Base-by-base conservation (phyloP, 2,888 invertebrate species). In the Punctoribates punctum region DNA sequence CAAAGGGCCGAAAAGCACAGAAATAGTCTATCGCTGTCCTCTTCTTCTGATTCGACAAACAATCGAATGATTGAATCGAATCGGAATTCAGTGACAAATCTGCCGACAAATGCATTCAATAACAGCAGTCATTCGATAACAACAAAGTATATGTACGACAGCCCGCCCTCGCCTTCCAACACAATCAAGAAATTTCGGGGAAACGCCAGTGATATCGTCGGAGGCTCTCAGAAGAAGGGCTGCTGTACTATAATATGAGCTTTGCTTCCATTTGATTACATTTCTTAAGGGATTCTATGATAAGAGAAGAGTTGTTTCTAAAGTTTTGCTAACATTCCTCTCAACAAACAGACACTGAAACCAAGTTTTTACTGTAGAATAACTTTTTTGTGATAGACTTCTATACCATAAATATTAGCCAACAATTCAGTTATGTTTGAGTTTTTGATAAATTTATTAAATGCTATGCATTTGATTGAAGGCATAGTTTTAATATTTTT, bases 1-100 rank as follows among this genome's bases (percentile, higher is more conserved):
- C 94, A 95, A 83, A 88, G 96, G 17, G 80, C 82, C 17, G 83
- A 82, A 34, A 73, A 80, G 72, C 78, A 79, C 57, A 75, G 80
- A 25, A 79, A 77, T 48, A 79, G 79, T 73, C 65, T 79, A 23
- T 77, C 76, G 9, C 73, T 29, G 42, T 48, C 62, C 9, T 60
- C 75, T 13, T 46, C 73, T 1, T 23, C 34, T 13, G 75, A 75
- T 25, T 73, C 75, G 20, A 29, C 65, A n/a, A 27, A 15, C 6
- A 67, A 75, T 38, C 48, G 67, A 13, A 65, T 34, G 29, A 46
- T 42, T 51, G 48, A 75, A 46, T 51, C 75, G n/a, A 67, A 67
- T 34, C 75, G 67, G 42, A 27, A 67, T 51, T 60, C 74, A 46
- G 46, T 65, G 62, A 70, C 67, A 27, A 60, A 38, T 46, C 17